These are phyloP conservation scores for Bufo gargarizans DNA, from an alignment of 2,113 vertebrate species.

Conservation along the genomic window DNA sequence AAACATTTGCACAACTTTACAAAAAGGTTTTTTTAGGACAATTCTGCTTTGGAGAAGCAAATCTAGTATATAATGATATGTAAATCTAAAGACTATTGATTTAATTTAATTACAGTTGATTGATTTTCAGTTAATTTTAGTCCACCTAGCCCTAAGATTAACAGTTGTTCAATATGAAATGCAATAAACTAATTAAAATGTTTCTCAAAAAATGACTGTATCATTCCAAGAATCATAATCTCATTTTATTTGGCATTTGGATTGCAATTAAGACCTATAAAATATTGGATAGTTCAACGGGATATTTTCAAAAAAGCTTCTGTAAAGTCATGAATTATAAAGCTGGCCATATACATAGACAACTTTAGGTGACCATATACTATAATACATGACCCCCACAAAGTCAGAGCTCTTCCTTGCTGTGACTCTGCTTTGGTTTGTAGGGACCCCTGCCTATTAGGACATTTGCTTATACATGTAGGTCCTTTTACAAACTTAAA, in stretches of 20 bases:
- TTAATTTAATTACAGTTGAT: neutral
- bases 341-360: neutral
- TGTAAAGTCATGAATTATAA: neutral
- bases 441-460: too few relatives aligned
- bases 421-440: too few relatives aligned
- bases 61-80: neutral
- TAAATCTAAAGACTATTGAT: neutral
- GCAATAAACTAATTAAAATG: constrained; percentile 4
- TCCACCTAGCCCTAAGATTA: neutral
- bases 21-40: neutral
- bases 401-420: too few relatives aligned
- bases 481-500: too few relatives aligned
- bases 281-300: neutral
- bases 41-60: neutral
- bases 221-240: neutral
- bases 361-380: neutral
- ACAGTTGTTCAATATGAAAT: neutral
- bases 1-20: neutral
- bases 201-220: neutral
- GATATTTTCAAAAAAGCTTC: neutral
- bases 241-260: neutral
- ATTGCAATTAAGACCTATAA: neutral
- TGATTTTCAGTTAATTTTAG: constrained; percentile 15
- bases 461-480: too few relatives aligned
- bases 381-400: neutral